phyloP scores from a whole-genome alignment of 2,888 invertebrate genomes.

The Ischnura elegans region DNA sequence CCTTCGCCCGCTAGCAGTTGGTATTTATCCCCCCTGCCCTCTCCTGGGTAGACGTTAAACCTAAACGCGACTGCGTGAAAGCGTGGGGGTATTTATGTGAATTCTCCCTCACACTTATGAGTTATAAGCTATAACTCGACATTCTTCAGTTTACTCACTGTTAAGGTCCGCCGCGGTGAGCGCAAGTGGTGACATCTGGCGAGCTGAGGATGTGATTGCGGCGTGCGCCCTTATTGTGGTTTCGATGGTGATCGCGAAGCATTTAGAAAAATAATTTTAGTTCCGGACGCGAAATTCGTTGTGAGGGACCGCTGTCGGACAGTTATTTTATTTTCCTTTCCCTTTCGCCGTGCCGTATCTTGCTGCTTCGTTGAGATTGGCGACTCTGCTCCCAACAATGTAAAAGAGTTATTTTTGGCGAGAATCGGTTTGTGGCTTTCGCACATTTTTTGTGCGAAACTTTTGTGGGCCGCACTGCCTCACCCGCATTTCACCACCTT shows the following conservation, averaged over 20 bases:
- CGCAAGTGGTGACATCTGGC: neutral
- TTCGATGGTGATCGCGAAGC: neutral
- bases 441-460: too few relatives aligned
- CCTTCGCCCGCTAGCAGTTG: neutral
- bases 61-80: neutral
- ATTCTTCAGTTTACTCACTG: neutral
- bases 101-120: too few relatives aligned
- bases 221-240: neutral
- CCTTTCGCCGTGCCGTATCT: too few relatives aligned
- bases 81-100: too few relatives aligned
- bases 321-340: too few relatives aligned
- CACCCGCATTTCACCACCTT: too few relatives aligned
- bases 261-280: slow-evolving; percentile 29
- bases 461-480: too few relatives aligned
- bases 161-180: neutral
- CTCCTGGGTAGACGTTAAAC: neutral
- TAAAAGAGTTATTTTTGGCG: too few relatives aligned
- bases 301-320: too few relatives aligned
- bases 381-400: too few relatives aligned
- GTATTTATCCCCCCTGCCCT: neutral
- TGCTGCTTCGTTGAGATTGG: too few relatives aligned
- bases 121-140: neutral
- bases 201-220: neutral
- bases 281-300: neutral
- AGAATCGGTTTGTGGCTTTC: too few relatives aligned